A percentile compares a stretch with the other conserved stretches of the same genome.
These are phyloP conservation scores for Anabas testudineus DNA, from an alignment of 2,797 vertebrate species.

Conservation along the genomic window DNA sequence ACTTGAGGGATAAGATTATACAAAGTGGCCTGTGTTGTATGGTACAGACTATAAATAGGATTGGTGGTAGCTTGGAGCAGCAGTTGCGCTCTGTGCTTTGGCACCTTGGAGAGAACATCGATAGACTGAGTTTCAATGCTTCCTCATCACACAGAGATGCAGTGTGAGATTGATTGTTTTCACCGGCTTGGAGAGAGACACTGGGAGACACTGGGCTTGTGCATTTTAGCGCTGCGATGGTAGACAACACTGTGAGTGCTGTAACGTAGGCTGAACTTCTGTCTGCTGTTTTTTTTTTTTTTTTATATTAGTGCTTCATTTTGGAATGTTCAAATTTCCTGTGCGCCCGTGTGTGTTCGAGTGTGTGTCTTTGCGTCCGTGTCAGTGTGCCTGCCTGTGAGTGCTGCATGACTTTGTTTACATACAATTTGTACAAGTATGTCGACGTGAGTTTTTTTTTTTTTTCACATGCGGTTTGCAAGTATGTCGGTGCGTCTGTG, in stretches of 20 bases:
- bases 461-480: conserved; percentile 32
- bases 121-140: conserved; percentile 4
- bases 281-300: background rate
- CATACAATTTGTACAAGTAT: conserved; percentile 58
- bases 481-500: conserved; percentile 14
- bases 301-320: conserved; percentile 30
- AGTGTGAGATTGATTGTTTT: conserved; percentile 12
- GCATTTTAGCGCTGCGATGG: background rate
- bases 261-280: conserved; percentile 11
- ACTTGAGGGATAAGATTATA: background rate
- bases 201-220: conserved; percentile 2
- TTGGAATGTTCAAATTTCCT: conserved; percentile 41
- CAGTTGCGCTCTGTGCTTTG: background rate
- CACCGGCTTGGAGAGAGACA: conserved; percentile 25
- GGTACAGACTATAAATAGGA: background rate
- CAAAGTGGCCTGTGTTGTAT: background rate
- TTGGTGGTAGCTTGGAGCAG: background rate
- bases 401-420: conserved; percentile 75
- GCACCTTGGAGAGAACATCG: background rate
- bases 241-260: background rate
- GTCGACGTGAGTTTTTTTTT: conserved; percentile 29
- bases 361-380: conserved; percentile 70
- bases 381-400: conserved; percentile 70
- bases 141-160: background rate
- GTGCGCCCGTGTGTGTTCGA: conserved; percentile 68